Percentiles rank a stretch among this genome's conserved stretches.
phyloP scores from a whole-genome alignment of 2,888 invertebrate genomes.

The Melieria picta region DNA sequence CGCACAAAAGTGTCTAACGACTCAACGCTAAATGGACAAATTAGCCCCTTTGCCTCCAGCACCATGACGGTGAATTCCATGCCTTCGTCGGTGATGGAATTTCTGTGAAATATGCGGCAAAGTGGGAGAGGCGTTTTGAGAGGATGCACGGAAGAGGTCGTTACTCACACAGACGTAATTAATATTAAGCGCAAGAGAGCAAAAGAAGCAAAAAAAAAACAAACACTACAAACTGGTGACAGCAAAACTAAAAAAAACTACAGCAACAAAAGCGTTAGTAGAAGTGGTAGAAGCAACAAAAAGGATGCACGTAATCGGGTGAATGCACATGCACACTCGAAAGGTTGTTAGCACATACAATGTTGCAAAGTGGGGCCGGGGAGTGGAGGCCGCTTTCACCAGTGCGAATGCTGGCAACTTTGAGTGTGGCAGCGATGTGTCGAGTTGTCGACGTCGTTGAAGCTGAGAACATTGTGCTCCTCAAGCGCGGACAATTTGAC shows the following conservation, averaged over 20 bases:
- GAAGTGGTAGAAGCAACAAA: constrained; percentile 15
- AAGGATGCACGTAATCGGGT: constrained; percentile 27
- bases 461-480: too few species aligned
- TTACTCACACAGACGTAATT: constrained; percentile 10
- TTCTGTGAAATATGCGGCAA: constrained; percentile 47
- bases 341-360: constrained; percentile 30
- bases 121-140: background rate
- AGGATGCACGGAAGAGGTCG: constrained; percentile 8
- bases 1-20: constrained; percentile 80
- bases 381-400: too few species aligned
- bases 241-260: constrained; percentile 9
- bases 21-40: constrained; percentile 70
- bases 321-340: constrained; percentile 32
- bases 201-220: constrained; percentile 5
- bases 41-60: constrained; percentile 79
- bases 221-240: background rate
- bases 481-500: too few species aligned
- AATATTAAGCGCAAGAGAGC: constrained; percentile 15
- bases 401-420: too few species aligned
- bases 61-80: constrained; percentile 72
- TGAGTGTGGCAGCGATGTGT: too few species aligned
- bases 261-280: background rate
- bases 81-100: constrained; percentile 57
- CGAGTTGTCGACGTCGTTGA: too few species aligned
- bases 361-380: background rate